phyloP scores from a whole-genome alignment of 1,140 invertebrate species.

The Holcopasites calliopsidis region DNA sequence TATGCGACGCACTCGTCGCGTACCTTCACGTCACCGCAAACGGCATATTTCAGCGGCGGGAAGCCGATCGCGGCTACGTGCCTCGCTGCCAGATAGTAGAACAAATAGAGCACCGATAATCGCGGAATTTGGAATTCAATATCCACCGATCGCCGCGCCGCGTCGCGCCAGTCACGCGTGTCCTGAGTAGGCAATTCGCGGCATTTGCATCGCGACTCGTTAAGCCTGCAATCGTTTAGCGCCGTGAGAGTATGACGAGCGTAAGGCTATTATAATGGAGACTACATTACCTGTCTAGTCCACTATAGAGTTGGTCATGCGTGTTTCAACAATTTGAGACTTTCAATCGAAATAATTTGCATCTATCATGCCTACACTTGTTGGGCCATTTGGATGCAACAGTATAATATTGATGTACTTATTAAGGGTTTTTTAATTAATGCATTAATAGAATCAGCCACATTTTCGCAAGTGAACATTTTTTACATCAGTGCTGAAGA shows the following conservation, averaged over 20 bases:
- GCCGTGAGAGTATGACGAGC: slow-evolving; percentile 61
- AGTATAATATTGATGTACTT: no score
- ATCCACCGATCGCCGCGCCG: slow-evolving; percentile 67
- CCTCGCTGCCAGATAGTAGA: slow-evolving; percentile 73
- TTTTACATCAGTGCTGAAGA: no score
- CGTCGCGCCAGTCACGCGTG: slow-evolving; percentile 48
- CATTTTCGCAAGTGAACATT: no score
- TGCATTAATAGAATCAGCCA: no score
- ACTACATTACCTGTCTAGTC: no score
- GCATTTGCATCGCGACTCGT: slow-evolving; percentile 63
- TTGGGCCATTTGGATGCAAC: no score
- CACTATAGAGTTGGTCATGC: no score
- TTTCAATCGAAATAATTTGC: no score
- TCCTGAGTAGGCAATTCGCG: slow-evolving; percentile 56
- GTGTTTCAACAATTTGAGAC: no score
- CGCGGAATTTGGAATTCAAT: slow-evolving; percentile 76
- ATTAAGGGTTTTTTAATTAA: no score
- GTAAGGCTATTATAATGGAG: no score
- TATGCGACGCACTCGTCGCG: slow-evolving; percentile 74
- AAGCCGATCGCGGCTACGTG: slow-evolving; percentile 69
- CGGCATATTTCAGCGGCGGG: slow-evolving; percentile 73
- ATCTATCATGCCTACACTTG: no score
- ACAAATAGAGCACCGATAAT: slow-evolving; percentile 75
- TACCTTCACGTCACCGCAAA: slow-evolving; percentile 77
- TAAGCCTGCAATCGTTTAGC: slow-evolving; percentile 57